Evolutionary conservation across 2,888 invertebrate species (phyloP).

Genomic region (Iselma pallidipennis): DNA sequence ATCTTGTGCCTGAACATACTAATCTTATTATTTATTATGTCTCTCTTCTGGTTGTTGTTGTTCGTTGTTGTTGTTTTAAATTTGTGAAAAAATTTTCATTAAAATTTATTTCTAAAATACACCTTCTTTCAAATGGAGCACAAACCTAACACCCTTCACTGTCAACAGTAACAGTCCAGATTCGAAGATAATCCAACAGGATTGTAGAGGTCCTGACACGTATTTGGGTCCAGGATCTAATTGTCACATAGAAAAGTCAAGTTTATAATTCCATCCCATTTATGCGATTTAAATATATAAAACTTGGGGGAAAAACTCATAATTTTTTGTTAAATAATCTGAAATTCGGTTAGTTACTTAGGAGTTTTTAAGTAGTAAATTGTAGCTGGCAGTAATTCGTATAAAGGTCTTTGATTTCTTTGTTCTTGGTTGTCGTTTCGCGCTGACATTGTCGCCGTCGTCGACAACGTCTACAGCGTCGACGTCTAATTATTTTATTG

Average conservation of each 20-base stretch:
- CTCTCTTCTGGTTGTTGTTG: too few species aligned
- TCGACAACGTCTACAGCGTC: background rate
- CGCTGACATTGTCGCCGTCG: slow-evolving; percentile 3
- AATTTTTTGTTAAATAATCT: too few species aligned
- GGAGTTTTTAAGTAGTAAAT: too few species aligned
- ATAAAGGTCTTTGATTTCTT: background rate
- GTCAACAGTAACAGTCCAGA: background rate
- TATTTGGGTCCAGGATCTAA: background rate
- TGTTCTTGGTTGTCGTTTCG: background rate
- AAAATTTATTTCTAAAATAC: background rate
- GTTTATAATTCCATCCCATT: background rate
- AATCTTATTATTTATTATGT: background rate
- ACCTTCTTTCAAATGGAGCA: too few species aligned
- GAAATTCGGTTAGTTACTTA: too few species aligned
- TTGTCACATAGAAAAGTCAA: background rate
- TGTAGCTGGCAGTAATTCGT: too few species aligned
- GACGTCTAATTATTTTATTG: slow-evolving; percentile 26
- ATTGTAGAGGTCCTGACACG: background rate
- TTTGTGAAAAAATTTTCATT: background rate
- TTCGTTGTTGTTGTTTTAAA: too few species aligned
- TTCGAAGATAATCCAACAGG: background rate
- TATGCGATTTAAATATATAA: background rate
- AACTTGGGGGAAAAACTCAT: background rate
- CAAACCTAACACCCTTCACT: background rate
- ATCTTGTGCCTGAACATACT: background rate